Evolutionary conservation across 2,797 vertebrate genomes (phyloP), one percentile per base, ranked within the genome.

Genomic region (Coilia nasus): DNA sequence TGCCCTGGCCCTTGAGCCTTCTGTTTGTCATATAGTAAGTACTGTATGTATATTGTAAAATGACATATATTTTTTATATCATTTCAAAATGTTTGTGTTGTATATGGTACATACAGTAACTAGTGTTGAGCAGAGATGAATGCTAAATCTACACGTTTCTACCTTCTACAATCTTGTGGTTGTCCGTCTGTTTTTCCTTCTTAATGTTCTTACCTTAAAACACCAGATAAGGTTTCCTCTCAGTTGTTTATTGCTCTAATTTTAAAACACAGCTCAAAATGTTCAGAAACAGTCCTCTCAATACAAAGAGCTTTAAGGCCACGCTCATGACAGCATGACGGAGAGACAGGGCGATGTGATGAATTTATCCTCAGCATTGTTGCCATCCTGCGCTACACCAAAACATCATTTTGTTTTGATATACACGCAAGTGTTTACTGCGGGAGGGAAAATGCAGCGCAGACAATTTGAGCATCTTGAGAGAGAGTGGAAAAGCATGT

Each of bases 31-130:
- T 91, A 91, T 91, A 54, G 50, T 95, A 93, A 54, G 50, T 95
- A 93, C 92, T 94, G 94, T 95, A 94, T 89, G 89, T 90, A 91
- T 89, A 92, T 94, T 94, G 95, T 95, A 95, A 95, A 92, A 95
- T 93, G 92, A 94, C 92, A 93, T 95, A 94, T 96, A 95, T 95
- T 96, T 96, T 95, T 96, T 88, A 87, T 93, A 93, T 93, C 90
- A 93, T 93, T 94, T 93, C 87, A 92, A 92, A 92, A 78, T 92
- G 93, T 96, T 94, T 94, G 92, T 87, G 94, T 93, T 94, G 94
- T 88, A 93, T 93, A 93, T 88, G 94, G 93, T 94, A 94, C 90
- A 91, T 92, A n/a, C n/a, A n/a, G n/a, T n/a, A 87, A 92, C 93
- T 92, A 86, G 81, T 89, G 85, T 87, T 87, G 84, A 95, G 92